Evolutionary conservation across 2,113 vertebrate species (phyloP).

Genomic region (Ondatra zibethicus): DNA sequence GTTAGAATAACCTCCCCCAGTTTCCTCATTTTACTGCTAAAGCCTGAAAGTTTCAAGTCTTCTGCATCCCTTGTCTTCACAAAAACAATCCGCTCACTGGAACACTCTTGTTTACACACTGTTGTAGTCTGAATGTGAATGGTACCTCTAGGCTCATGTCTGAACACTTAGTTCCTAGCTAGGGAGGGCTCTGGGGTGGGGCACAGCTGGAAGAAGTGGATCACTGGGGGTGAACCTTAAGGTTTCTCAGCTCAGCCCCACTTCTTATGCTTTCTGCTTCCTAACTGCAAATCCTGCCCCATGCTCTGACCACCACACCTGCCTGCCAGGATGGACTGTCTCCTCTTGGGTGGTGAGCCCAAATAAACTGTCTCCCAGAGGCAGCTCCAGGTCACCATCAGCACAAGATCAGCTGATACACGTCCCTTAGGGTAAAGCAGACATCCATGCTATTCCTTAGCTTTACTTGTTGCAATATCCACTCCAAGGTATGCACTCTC

Average conservation of each 20-base stretch:
- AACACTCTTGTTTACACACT: not conserved
- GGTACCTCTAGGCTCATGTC: not conserved
- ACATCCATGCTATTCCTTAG: too few relatives aligned
- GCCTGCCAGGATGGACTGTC: not conserved
- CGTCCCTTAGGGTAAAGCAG: too few relatives aligned
- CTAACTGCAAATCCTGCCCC: not conserved
- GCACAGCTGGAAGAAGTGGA: not conserved
- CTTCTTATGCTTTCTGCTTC: not conserved
- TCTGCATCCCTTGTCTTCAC: not conserved
- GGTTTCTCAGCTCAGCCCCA: not conserved
- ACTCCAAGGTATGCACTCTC: not conserved
- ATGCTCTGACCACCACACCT: too few relatives aligned
- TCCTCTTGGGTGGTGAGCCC: not conserved
- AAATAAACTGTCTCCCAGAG: not conserved
- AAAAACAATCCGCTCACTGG: not conserved
- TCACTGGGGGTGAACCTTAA: too few relatives aligned
- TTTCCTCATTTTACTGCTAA: not conserved
- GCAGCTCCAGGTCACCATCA: not conserved
- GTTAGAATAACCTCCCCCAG: not conserved
- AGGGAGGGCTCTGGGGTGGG: not conserved
- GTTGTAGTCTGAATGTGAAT: not conserved
- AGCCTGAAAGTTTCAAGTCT: not conserved
- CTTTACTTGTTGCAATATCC: not conserved
- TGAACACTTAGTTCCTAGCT: not conserved
- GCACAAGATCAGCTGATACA: too few relatives aligned